A percentile compares a stretch with the other conserved stretches of the same genome.
Conservation (phyloP, 92 coral and sea anemone genomes). For the Porites lobata region DNA sequence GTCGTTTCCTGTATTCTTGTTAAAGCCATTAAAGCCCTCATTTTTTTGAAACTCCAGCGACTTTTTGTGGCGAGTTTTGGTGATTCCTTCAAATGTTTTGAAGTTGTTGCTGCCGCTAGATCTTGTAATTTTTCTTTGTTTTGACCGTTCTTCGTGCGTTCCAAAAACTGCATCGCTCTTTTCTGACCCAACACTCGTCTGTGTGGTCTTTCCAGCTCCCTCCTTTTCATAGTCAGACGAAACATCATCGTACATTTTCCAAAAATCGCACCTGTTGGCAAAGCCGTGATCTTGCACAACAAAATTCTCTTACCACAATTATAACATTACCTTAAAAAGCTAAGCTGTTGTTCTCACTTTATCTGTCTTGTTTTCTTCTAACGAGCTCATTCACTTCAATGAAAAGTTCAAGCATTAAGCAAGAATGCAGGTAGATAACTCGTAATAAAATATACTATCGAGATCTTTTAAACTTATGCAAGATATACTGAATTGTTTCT, state of each 20-base stretch:
- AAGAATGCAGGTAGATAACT: background rate
- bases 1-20: background rate
- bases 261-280: background rate
- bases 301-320: background rate
- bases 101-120: background rate
- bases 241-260: slow-evolving; percentile 6
- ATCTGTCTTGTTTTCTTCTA: background rate
- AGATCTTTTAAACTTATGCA: slow-evolving; percentile 2
- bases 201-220: background rate
- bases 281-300: background rate
- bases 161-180: background rate
- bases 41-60: background rate
- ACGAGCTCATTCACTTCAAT: background rate
- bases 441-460: too few relatives aligned
- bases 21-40: background rate
- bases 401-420: background rate
- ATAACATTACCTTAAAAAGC: background rate
- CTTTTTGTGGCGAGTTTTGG: background rate
- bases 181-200: background rate
- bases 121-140: background rate
- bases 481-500: background rate
- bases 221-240: background rate
- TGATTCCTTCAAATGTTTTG: slow-evolving; percentile 1
- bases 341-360: background rate
- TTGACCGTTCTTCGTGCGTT: background rate